These are phyloP conservation scores for Orientallactaga sibirica DNA, from an alignment of 2,797 vertebrate genomes.

Conservation along the genomic window DNA sequence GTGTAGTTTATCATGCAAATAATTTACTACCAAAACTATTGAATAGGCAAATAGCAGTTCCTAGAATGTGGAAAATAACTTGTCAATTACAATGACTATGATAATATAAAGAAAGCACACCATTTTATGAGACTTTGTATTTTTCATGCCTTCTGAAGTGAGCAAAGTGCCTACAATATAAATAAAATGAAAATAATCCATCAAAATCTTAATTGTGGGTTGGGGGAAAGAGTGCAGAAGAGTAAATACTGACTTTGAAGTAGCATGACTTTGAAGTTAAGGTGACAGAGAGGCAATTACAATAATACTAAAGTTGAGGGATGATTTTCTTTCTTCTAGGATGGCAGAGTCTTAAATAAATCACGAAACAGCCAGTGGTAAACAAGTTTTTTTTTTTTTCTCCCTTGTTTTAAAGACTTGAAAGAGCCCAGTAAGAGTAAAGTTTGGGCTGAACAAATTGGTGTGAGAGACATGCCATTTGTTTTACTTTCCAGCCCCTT, in stretches of 20 bases:
- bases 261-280: slow-evolving; percentile 45
- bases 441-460: neutral
- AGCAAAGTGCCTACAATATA: neutral
- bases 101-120: neutral
- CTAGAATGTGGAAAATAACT: neutral
- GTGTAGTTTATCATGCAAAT: neutral
- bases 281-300: neutral
- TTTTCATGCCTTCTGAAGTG: neutral
- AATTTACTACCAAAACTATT: neutral
- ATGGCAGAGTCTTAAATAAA: slow-evolving; percentile 39
- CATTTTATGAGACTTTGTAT: neutral
- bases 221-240: neutral
- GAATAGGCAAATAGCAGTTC: neutral
- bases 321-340: slow-evolving; percentile 27
- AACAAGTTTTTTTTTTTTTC: neutral
- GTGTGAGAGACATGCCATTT: neutral
- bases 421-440: slow-evolving; percentile 1
- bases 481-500: neutral
- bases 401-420: neutral
- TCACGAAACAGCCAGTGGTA: neutral
- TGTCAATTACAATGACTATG: neutral
- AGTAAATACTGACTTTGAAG: neutral
- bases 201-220: neutral
- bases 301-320: neutral
- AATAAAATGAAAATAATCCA: slow-evolving; percentile 49